Evolutionary conservation across 2,113 vertebrate species (phyloP).

Genomic region (Amblyornis subalaris): DNA sequence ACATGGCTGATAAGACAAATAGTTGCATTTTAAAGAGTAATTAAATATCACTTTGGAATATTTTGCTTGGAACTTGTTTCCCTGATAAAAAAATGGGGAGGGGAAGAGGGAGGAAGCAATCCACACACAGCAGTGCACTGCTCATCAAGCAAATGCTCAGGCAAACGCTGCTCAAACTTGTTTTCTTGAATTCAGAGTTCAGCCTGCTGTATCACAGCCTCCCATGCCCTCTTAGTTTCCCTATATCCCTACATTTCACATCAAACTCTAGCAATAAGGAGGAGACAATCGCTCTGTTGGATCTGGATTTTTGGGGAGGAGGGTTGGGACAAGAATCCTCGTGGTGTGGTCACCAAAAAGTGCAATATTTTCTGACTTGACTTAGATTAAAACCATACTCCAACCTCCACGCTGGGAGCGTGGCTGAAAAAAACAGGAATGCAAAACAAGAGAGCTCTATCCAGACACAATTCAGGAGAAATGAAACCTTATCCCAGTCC

Average conservation of each 20-base stretch:
- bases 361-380: constrained; percentile 25
- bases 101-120: background rate
- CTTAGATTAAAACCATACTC: constrained; percentile 64
- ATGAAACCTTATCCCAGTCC: constrained; percentile 28
- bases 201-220: background rate
- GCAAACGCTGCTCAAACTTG: background rate
- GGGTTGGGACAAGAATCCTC: background rate
- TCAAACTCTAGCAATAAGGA: constrained; percentile 3
- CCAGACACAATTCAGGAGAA: constrained; percentile 40
- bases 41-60: constrained; percentile 58
- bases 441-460: constrained; percentile 14
- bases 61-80: constrained; percentile 59
- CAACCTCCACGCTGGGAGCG: constrained; percentile 9
- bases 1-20: constrained; percentile 55
- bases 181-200: background rate
- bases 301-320: background rate
- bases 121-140: background rate
- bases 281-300: background rate
- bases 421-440: constrained; percentile 38
- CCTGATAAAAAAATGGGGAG: constrained; percentile 8
- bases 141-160: background rate
- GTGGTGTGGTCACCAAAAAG: background rate
- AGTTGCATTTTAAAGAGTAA: constrained; percentile 65
- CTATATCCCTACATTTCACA: background rate
- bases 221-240: background rate